Percentiles rank a stretch among this genome's conserved stretches.
phyloP scores from a whole-genome alignment of 2,888 invertebrate species.

The Lycocerus yunnanus region DNA sequence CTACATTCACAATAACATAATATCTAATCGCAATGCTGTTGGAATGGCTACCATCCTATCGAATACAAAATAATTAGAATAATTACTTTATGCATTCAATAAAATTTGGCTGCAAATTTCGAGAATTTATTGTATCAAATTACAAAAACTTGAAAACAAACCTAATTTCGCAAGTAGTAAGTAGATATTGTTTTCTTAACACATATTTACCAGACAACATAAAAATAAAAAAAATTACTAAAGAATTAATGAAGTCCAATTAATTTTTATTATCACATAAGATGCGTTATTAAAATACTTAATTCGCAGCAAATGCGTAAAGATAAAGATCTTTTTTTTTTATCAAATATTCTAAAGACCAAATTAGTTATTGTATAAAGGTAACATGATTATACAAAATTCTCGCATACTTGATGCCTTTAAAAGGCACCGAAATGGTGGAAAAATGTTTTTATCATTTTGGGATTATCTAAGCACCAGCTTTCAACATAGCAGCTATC shows the following conservation, averaged over 20 bases:
- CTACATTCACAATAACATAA: background rate
- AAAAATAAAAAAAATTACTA: background rate
- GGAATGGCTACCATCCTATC: background rate
- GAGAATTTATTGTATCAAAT: background rate
- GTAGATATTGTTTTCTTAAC: background rate
- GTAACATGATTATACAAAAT: background rate
- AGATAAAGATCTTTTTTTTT: background rate
- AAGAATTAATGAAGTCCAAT: background rate
- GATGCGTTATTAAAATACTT: background rate
- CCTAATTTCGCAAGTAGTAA: no score
- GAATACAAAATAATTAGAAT: background rate
- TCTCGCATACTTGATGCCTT: background rate
- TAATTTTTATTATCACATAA: background rate
- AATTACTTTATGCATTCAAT: background rate
- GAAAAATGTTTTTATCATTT: background rate
- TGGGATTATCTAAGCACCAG: background rate
- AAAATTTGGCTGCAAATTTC: background rate
- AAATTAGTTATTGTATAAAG: background rate
- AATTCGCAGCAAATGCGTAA: background rate
- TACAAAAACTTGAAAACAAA: background rate
- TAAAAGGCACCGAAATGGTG: background rate
- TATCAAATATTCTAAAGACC: background rate
- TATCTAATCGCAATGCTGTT: background rate
- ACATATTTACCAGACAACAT: background rate
- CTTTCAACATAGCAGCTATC: slow-evolving; percentile 2